phyloP scores from a whole-genome alignment of 2,797 vertebrate species.

The Vireo griseus region DNA sequence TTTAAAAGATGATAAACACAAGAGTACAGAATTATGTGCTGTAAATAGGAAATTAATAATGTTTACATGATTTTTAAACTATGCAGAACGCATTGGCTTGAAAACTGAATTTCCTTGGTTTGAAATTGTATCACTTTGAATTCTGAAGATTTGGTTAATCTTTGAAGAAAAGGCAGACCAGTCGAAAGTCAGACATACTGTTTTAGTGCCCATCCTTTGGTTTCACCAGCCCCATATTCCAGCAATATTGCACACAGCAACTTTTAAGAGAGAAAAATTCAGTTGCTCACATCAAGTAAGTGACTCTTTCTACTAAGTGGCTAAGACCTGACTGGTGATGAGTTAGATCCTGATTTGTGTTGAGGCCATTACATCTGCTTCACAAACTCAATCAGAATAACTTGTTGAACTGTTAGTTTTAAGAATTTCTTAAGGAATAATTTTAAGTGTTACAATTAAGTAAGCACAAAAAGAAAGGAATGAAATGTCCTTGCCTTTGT shows the following conservation, averaged over 20 bases:
- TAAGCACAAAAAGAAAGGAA: neutral
- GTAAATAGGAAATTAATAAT: constrained; percentile 42
- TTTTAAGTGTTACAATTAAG: neutral
- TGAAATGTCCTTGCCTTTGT: neutral
- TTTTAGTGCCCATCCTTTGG: neutral
- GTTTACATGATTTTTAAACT: constrained; percentile 20
- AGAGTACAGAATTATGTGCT: constrained; percentile 19
- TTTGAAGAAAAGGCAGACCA: neutral
- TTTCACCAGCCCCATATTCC: neutral
- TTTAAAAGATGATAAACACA: constrained; percentile 37
- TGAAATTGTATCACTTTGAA: neutral
- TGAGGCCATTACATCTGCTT: neutral
- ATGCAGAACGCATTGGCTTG: neutral
- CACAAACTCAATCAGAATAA: neutral
- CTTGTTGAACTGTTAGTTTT: neutral
- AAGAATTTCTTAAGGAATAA: neutral
- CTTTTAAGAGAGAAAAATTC: neutral
- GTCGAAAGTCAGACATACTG: neutral
- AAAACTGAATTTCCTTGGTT: neutral
- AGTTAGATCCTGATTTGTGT: neutral
- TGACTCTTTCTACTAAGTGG: neutral
- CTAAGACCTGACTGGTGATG: neutral
- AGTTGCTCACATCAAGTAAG: neutral
- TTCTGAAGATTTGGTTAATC: neutral
- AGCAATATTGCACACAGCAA: constrained; percentile 9